These are phyloP conservation scores for Thalassaphorura encarpata DNA, from an alignment of 1,140 invertebrate genomes.

Conservation along the genomic window DNA sequence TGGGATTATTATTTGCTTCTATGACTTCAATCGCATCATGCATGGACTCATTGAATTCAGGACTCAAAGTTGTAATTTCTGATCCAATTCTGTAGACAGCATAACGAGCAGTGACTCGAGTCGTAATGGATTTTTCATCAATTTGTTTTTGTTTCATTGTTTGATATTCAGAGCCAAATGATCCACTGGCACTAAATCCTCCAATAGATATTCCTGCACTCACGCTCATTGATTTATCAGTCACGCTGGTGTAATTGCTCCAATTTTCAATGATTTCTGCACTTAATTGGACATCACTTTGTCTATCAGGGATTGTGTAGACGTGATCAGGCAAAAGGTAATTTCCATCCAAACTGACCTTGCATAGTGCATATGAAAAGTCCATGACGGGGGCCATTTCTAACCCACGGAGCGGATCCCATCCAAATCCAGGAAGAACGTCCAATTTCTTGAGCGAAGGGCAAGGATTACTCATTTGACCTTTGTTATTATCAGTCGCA, in stretches of 20 bases:
- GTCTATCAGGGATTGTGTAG: neutral
- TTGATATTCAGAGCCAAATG: neutral
- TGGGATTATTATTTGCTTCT: neutral
- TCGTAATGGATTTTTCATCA: constrained; percentile 1
- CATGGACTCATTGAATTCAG: neutral
- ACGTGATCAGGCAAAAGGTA: neutral
- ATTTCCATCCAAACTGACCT: neutral
- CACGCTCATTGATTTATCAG: neutral
- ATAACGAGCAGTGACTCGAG: neutral
- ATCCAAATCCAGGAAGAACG: too few relatives aligned
- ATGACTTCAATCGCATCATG: neutral
- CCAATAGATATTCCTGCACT: neutral
- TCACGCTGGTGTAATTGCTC: neutral
- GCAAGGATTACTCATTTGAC: too few relatives aligned
- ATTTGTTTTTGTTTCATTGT: constrained; percentile 1
- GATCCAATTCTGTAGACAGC: neutral
- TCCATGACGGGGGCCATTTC: neutral
- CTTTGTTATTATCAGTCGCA: too few relatives aligned
- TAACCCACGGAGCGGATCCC: neutral
- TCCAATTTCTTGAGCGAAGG: too few relatives aligned
- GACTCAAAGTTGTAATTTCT: neutral
- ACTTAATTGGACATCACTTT: neutral
- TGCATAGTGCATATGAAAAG: neutral
- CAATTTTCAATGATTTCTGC: neutral
- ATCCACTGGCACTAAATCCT: neutral